Conservation (phyloP, 2,113 vertebrate species). For the Zosterops lateralis region DNA sequence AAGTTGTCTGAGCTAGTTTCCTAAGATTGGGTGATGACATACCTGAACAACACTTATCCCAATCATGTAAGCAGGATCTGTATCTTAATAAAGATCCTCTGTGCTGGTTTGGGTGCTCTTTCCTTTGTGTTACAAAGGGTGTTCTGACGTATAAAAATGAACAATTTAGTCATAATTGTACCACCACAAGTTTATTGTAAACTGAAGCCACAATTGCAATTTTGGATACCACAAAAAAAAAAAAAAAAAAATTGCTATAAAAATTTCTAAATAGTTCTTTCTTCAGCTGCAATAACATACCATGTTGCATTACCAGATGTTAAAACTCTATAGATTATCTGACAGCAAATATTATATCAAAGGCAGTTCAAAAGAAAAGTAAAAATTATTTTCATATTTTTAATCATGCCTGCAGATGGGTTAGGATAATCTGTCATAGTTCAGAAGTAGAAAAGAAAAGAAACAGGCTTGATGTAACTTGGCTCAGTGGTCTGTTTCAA, state of each 20-base stretch:
- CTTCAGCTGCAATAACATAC: conserved; percentile 30
- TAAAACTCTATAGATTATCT: conserved; percentile 44
- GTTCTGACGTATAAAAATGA: conserved; percentile 20
- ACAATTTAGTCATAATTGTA: conserved; percentile 40
- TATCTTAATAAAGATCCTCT: conserved; percentile 34
- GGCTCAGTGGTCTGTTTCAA: conserved; percentile 51
- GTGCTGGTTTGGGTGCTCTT: not conserved
- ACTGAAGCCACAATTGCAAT: conserved; percentile 44
- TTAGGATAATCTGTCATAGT: conserved; percentile 43
- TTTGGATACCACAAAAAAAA: conserved; percentile 16
- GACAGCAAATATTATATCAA: conserved; percentile 49
- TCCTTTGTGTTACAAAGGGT: not conserved
- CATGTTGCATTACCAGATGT: conserved; percentile 52
- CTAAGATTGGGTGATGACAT: conserved; percentile 34
- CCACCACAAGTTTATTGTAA: conserved; percentile 36
- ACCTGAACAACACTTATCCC: not conserved
- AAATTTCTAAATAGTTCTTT: conserved; percentile 26
- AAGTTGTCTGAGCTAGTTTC: not conserved
- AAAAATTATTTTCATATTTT: conserved; percentile 59
- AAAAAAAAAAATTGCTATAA: not conserved
- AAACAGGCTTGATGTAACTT: conserved; percentile 30
- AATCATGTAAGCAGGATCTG: not conserved
- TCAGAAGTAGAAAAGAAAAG: conserved; percentile 46
- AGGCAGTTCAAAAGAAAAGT: conserved; percentile 50
- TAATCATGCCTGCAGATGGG: conserved; percentile 28